Base-by-base conservation (phyloP, 2,797 vertebrate genomes). In the Chromis chromis region DNA sequence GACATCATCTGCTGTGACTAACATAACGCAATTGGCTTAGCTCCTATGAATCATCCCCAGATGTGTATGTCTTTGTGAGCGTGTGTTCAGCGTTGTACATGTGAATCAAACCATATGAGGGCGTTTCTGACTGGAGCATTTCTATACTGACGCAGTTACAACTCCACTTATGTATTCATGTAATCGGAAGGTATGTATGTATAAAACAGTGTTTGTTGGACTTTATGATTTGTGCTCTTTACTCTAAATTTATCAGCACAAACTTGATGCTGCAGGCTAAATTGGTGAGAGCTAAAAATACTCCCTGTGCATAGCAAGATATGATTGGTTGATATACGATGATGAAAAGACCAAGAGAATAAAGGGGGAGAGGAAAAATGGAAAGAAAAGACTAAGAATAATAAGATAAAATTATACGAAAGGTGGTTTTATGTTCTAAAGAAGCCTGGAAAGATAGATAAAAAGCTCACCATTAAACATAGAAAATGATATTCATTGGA, bases 241-340 rank as follows among this genome's bases (percentile, higher is more conserved):
- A 13, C 68, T 61, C 67, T 82, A 48, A 81, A 85, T 71, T 88
- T 80, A 79, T 89, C 77, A 63, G 72, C 58, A 53, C 67, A 76
- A 82, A 87, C 57, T 59, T 83, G 90, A 89, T 84, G 79, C 84
- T 85, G 66, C n/a, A 4, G 77, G 84, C 82, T 76, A 76, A 88
- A 88, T 76, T 74, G 78, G 70, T 14, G 5, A 65, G 58, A 22
- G 72, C 85, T 91, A 87, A 88, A 93, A 90, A 91, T 91, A 91
- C 46, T 25, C 28, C 40, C 53, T 1, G 54, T 65, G 73, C 24
- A 3, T 58, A 53, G 76, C 63, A 72, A 78, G 78, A 84, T 84
- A 39, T 21, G 59, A 68, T 70, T 84, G 67, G 70, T 33, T 77
- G 36, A 33, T 74, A 58, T 75, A 76, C 54, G 64, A 78, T 63